phyloP scores from a whole-genome alignment of 2,113 vertebrate genomes.

The Rhinoderma darwinii region DNA sequence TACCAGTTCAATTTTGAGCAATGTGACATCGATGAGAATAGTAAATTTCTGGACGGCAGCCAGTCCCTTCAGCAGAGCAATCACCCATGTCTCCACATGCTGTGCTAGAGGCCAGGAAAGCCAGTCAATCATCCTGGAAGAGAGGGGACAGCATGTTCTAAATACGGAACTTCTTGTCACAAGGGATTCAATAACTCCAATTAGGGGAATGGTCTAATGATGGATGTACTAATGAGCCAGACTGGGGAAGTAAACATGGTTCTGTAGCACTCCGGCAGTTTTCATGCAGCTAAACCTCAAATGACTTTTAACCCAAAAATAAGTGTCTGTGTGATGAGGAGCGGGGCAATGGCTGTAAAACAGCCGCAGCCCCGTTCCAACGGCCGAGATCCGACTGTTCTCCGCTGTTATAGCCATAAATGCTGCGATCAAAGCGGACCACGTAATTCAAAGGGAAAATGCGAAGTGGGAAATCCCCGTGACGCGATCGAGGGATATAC shows the following conservation, averaged over 20 bases:
- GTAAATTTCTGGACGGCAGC: slow-evolving; percentile 98
- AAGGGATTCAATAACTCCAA: slow-evolving; percentile 16
- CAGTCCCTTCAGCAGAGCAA: slow-evolving; percentile 92
- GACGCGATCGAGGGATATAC: too few relatives aligned
- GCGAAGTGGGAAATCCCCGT: too few relatives aligned
- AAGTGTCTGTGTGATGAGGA: too few relatives aligned
- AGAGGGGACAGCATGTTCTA: slow-evolving; percentile 51
- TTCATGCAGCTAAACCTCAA: background rate
- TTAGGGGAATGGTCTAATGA: slow-evolving; percentile 36
- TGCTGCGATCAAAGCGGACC: too few relatives aligned
- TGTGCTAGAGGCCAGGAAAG: slow-evolving; percentile 96
- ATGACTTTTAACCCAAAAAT: background rate
- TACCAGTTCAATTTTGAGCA: slow-evolving; percentile 97
- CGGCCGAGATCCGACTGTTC: too few relatives aligned
- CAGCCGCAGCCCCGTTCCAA: too few relatives aligned
- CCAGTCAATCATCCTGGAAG: slow-evolving; percentile 98
- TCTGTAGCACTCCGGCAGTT: background rate
- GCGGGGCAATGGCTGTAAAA: too few relatives aligned
- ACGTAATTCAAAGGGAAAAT: too few relatives aligned
- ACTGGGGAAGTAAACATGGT: slow-evolving; percentile 4
- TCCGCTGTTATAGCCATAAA: too few relatives aligned
- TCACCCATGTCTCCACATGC: slow-evolving; percentile 96
- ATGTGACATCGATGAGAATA: slow-evolving; percentile 96
- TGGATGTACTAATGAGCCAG: slow-evolving; percentile 28
- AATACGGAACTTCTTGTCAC: background rate